phyloP scores from a whole-genome alignment of 2,888 invertebrate genomes.

The Macroteleia sp. region DNA sequence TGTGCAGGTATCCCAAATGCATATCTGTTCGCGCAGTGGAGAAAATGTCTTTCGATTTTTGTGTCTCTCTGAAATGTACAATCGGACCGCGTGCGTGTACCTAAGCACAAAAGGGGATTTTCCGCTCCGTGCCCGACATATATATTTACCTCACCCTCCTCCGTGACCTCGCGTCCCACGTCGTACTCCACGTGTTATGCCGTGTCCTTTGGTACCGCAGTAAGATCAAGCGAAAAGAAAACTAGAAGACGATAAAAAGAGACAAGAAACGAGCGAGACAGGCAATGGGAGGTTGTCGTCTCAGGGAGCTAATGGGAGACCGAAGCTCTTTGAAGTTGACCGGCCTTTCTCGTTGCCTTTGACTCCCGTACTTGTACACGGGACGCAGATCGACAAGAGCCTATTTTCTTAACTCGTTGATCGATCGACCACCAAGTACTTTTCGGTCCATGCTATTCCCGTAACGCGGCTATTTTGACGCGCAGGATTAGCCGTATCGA shows the following conservation, averaged over 20 bases:
- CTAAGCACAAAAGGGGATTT: constrained; percentile 53
- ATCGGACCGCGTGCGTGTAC: constrained; percentile 27
- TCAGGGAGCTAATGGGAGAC: constrained; percentile 80
- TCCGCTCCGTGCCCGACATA: too few relatives aligned
- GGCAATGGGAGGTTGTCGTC: constrained; percentile 53
- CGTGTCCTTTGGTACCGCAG: constrained; percentile 29
- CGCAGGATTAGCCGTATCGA: constrained; percentile 49
- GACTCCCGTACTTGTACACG: constrained; percentile 69
- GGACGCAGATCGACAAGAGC: constrained; percentile 15
- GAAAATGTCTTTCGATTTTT: constrained; percentile 60
- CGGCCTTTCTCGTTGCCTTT: constrained; percentile 77
- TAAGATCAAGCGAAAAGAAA: too few relatives aligned
- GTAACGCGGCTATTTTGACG: constrained; percentile 37
- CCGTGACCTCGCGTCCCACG: too few relatives aligned
- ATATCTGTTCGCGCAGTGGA: constrained; percentile 40
- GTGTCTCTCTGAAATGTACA: constrained; percentile 27
- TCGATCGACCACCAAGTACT: constrained; percentile 61
- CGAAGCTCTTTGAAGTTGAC: constrained; percentile 78
- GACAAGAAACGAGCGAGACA: constrained; percentile 29
- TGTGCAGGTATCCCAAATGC: constrained; percentile 44
- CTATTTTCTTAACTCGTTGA: constrained; percentile 69
- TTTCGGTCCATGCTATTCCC: constrained; percentile 36
- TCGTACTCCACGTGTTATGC: too few relatives aligned
- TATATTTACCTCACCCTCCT: too few relatives aligned
- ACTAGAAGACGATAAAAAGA: constrained; percentile 2